These are phyloP conservation scores for Chaetura pelagica DNA, from an alignment of 2,113 vertebrate genomes.

Conservation along the genomic window DNA sequence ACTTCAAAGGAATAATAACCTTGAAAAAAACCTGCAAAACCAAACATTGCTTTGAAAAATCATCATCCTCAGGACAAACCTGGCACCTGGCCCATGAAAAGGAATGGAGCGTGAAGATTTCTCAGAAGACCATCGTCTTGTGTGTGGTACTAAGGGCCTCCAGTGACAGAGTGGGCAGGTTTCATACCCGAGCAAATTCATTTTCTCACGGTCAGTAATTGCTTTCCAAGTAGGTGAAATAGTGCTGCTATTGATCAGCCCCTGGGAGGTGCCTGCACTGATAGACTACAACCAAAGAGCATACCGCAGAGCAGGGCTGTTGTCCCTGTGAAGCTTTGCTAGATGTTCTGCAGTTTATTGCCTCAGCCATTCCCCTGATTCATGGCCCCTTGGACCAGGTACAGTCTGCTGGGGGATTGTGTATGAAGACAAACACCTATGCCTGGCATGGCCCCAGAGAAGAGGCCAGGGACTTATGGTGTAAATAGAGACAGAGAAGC, in stretches of 20 bases:
- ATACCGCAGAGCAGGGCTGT: neutral
- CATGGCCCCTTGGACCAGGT: neutral
- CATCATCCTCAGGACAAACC: neutral
- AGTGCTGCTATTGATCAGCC: neutral
- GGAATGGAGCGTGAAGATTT: neutral
- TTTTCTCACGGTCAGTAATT: neutral
- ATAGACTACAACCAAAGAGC: fast-evolving
- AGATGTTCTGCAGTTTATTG: neutral
- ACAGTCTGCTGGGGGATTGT: fast-evolving
- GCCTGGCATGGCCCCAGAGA: neutral
- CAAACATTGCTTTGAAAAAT: neutral
- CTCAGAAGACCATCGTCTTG: neutral
- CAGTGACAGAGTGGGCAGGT: neutral
- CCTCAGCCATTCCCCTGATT: neutral
- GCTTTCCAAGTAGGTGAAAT: constrained; percentile 6
- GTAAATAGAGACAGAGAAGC: neutral
- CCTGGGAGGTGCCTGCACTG: neutral
- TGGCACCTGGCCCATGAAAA: neutral
- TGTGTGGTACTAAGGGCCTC: neutral
- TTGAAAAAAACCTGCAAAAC: neutral
- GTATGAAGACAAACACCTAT: neutral
- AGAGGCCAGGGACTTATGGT: neutral
- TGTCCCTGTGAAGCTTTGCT: neutral
- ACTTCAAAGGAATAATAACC: neutral
- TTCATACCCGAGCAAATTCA: neutral